These are phyloP conservation scores for Stratiomys singularior DNA, from an alignment of 2,888 invertebrate genomes.

Conservation along the genomic window DNA sequence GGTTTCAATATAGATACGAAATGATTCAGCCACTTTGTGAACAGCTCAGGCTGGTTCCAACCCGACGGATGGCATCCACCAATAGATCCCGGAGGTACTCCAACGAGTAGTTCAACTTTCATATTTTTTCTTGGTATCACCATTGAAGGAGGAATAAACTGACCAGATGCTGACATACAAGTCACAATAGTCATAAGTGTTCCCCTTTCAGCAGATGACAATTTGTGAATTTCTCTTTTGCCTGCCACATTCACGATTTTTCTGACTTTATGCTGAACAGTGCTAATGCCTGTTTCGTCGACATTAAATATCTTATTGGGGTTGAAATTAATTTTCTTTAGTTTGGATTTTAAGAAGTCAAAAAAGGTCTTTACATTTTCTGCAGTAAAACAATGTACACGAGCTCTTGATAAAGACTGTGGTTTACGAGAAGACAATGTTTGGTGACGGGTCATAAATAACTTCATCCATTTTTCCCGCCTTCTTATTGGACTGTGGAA, in stretches of 20 bases:
- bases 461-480: too few species aligned
- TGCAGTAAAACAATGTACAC: not conserved
- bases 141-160: conserved; percentile 56
- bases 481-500: not conserved
- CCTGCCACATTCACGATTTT: not conserved
- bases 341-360: not conserved
- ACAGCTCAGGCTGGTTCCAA: conserved; percentile 58
- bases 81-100: conserved; percentile 57
- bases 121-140: conserved; percentile 58
- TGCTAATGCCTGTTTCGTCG: not conserved
- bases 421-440: too few species aligned
- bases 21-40: conserved; percentile 58
- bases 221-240: not conserved
- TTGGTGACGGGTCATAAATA: too few species aligned
- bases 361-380: not conserved
- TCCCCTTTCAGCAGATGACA: conserved; percentile 52
- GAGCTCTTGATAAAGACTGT: not conserved
- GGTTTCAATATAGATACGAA: conserved; percentile 55
- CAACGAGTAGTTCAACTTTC: conserved; percentile 55
- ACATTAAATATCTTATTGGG: conserved; percentile 14
- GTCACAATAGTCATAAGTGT: conserved; percentile 56
- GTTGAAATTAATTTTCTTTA: not conserved
- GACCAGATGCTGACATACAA: conserved; percentile 57
- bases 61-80: conserved; percentile 56
- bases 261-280: not conserved